Percentiles rank a stretch among this genome's conserved stretches.
Conservation (phyloP, 2,113 vertebrate species). For the Centrocercus urophasianus region DNA sequence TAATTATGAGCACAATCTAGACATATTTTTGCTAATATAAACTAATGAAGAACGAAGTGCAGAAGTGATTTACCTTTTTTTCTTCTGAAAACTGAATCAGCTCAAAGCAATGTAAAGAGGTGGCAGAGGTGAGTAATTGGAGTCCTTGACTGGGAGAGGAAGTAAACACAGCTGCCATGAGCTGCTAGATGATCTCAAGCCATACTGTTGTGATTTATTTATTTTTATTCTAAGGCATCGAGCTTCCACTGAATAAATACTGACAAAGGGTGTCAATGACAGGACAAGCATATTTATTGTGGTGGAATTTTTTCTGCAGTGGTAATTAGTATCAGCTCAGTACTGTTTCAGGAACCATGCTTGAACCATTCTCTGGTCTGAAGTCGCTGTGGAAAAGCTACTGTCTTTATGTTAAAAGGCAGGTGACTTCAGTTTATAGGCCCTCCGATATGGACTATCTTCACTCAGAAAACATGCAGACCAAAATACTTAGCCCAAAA, state of each 20-base stretch:
- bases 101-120: background rate
- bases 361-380: background rate
- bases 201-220: too few relatives aligned
- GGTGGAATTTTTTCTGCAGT: background rate
- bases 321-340: background rate
- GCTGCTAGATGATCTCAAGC: background rate
- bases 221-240: background rate
- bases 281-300: background rate
- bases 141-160: background rate
- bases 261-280: fast-evolving
- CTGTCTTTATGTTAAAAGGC: background rate
- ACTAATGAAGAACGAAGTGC: background rate
- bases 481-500: too few relatives aligned
- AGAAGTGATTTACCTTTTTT: background rate
- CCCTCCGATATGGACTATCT: background rate
- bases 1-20: background rate
- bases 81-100: background rate
- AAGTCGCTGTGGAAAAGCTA: background rate
- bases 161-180: background rate
- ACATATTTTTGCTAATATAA: background rate
- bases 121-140: background rate
- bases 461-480: background rate
- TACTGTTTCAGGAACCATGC: background rate
- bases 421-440: background rate
- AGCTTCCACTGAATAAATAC: background rate